phyloP scores from a whole-genome alignment of 2,797 vertebrate species.

The Eospalax fontanierii region DNA sequence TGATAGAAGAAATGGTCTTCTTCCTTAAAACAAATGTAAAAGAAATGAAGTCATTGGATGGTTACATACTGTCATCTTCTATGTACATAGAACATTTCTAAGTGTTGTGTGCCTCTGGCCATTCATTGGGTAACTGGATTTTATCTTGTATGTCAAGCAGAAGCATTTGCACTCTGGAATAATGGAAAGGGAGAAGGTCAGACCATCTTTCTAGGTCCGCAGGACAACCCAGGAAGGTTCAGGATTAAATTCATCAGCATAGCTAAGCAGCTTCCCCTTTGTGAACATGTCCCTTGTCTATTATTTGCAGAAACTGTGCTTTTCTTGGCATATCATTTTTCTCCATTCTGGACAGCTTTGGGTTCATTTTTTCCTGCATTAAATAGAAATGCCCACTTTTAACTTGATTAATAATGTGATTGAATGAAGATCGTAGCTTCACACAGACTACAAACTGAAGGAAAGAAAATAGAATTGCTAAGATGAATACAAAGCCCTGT shows the following conservation, averaged over 20 bases:
- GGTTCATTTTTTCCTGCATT: not conserved
- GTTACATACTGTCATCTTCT: not conserved
- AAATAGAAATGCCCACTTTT: slow-evolving; percentile 22
- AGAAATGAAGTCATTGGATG: not conserved
- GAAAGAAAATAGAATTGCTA: not conserved
- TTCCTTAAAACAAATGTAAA: slow-evolving; percentile 57
- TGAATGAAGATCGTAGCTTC: not conserved
- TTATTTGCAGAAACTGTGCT: slow-evolving; percentile 60
- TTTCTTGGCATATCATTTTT: slow-evolving; percentile 19
- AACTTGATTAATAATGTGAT: slow-evolving; percentile 44
- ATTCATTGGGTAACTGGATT: slow-evolving; percentile 53
- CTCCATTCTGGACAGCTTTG: slow-evolving; percentile 17
- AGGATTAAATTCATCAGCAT: slow-evolving; percentile 13
- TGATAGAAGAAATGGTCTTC: not conserved
- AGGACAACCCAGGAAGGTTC: not conserved
- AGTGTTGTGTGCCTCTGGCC: slow-evolving; percentile 33
- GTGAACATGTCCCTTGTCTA: not conserved
- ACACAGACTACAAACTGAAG: not conserved
- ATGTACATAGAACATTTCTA: not conserved
- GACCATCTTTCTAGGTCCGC: not conserved
- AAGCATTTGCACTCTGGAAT: slow-evolving; percentile 40
- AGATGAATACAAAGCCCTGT: not conserved
- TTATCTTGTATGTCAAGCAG: slow-evolving; percentile 54
- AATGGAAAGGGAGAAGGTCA: slow-evolving; percentile 63
- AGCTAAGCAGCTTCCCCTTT: slow-evolving; percentile 12